Evolutionary conservation across 2,113 vertebrate genomes (phyloP).

Genomic region (Galbula dea): DNA sequence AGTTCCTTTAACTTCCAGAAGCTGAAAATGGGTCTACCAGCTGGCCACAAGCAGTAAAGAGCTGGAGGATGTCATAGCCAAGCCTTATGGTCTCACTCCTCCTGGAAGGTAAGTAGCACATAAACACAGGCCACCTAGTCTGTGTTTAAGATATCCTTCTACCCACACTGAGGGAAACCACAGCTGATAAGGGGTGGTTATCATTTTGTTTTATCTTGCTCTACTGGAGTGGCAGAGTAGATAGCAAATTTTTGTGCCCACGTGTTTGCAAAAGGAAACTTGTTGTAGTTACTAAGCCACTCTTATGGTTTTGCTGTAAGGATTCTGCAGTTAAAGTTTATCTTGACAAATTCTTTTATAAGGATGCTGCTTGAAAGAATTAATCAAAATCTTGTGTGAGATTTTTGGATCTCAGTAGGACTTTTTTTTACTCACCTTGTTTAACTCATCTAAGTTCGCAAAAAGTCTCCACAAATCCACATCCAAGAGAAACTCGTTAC

Average conservation of each 20-base stretch:
- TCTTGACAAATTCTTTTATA: not conserved
- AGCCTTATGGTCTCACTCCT: not conserved
- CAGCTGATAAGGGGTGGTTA: not conserved
- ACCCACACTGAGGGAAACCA: rapidly evolving
- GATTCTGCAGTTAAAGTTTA: not conserved
- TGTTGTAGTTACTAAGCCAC: not conserved
- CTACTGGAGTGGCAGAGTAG: not conserved
- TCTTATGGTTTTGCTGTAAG: not conserved
- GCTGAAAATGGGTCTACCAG: not conserved
- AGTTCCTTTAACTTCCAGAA: not conserved
- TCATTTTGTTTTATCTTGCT: not conserved
- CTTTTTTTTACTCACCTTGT: conserved; percentile 77
- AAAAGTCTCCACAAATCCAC: conserved; percentile 85
- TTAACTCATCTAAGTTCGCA: conserved; percentile 87
- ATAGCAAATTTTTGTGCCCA: not conserved
- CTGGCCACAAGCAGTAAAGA: not conserved
- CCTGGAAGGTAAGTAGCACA: not conserved
- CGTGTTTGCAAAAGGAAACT: not conserved
- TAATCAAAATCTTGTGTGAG: not conserved
- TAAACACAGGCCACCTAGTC: not conserved
- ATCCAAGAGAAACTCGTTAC: conserved; percentile 79
- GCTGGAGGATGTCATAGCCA: not conserved
- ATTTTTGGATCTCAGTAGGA: not conserved
- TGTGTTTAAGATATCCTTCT: not conserved
- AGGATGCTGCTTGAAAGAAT: not conserved